Conservation (phyloP, 2,888 invertebrate genomes). For the Hermaeophaga mercurialis region DNA sequence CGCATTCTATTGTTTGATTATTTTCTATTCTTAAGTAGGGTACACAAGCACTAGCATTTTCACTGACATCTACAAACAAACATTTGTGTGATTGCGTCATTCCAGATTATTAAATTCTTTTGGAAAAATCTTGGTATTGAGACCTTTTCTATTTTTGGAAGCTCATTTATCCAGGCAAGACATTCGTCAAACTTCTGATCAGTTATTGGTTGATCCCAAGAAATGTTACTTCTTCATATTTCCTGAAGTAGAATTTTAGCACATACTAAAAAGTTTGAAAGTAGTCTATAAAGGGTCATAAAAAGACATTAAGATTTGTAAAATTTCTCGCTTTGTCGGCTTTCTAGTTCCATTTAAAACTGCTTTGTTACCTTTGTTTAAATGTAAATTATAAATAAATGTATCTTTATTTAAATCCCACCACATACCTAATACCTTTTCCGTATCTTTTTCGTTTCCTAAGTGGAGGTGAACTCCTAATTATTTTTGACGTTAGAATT, state of each 20-base stretch:
- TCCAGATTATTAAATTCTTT: no score
- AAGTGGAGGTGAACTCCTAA: neutral
- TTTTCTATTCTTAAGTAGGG: constrained; percentile 16
- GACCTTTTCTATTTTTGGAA: constrained; percentile 33
- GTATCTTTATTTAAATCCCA: constrained; percentile 17
- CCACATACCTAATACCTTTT: constrained; percentile 28
- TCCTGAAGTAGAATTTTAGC: constrained; percentile 31
- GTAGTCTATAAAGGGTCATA: no score
- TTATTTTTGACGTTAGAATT: neutral
- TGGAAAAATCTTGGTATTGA: constrained; percentile 35
- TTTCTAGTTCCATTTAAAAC: no score
- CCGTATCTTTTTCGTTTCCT: no score
- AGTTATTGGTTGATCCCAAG: constrained; percentile 30
- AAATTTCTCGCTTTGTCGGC: constrained; percentile 30
- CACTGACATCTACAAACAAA: constrained; percentile 31
- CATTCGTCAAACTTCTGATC: constrained; percentile 33
- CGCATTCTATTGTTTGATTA: constrained; percentile 8
- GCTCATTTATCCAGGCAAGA: constrained; percentile 33
- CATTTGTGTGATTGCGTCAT: no score
- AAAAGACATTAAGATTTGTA: constrained; percentile 28
- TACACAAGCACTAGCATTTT: constrained; percentile 38
- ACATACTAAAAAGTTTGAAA: constrained; percentile 32
- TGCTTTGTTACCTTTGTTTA: constrained; percentile 25
- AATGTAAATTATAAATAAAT: constrained; percentile 8
- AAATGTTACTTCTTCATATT: constrained; percentile 15